phyloP scores from a whole-genome alignment of 2,888 invertebrate species.

The Dynastes grantii region DNA sequence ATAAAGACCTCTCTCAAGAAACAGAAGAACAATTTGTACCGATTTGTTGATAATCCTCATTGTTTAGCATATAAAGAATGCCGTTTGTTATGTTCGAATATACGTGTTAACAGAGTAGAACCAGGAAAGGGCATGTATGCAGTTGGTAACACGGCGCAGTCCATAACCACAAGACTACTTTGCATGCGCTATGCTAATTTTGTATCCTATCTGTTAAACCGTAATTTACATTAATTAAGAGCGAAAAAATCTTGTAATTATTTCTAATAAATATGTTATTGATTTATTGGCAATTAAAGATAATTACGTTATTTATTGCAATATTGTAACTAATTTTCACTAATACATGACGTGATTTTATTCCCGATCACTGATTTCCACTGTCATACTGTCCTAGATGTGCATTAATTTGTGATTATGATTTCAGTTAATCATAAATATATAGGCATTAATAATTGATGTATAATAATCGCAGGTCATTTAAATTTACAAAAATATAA shows the following conservation, averaged over 20 bases:
- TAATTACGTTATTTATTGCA: slow-evolving; percentile 48
- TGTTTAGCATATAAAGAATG: slow-evolving; percentile 59
- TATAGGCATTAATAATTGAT: too few species aligned
- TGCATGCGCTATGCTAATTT: slow-evolving; percentile 47
- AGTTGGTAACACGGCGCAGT: not conserved
- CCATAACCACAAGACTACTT: slow-evolving; percentile 15
- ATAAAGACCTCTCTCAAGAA: slow-evolving; percentile 53
- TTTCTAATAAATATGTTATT: slow-evolving; percentile 49
- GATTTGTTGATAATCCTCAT: slow-evolving; percentile 57
- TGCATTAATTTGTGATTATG: too few species aligned
- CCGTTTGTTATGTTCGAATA: slow-evolving; percentile 42
- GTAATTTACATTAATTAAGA: slow-evolving; percentile 50
- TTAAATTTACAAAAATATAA: too few species aligned
- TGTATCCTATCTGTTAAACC: slow-evolving; percentile 37
- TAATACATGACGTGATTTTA: not conserved
- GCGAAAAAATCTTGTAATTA: slow-evolving; percentile 44
- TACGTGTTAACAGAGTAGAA: slow-evolving; percentile 31
- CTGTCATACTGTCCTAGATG: too few species aligned
- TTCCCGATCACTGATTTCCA: not conserved
- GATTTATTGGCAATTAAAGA: slow-evolving; percentile 36
- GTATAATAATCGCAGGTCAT: too few species aligned
- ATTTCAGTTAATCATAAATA: too few species aligned
- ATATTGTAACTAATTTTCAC: slow-evolving; percentile 34
- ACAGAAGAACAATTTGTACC: slow-evolving; percentile 58
- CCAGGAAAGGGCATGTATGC: slow-evolving; percentile 21